A percentile compares a stretch with the other conserved stretches of the same genome.
phyloP scores from a whole-genome alignment of 2,888 invertebrate species.

The Drosophila koepferae region DNA sequence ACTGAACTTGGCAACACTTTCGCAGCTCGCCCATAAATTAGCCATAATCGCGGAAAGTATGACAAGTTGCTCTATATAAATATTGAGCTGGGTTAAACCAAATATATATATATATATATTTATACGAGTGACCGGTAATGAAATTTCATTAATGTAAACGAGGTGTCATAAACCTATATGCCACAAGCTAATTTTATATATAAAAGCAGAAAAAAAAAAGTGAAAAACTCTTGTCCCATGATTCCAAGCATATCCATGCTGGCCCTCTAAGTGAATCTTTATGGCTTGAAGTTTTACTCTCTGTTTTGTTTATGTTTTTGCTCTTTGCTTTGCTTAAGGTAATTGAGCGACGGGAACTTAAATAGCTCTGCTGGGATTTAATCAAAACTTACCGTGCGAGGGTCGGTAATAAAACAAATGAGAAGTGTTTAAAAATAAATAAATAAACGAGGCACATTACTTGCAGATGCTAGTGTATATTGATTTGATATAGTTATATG shows the following conservation, averaged over 20 bases:
- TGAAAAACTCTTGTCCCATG: constrained; percentile 23
- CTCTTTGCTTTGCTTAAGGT: constrained; percentile 6
- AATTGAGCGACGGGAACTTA: constrained; percentile 17
- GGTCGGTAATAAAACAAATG: constrained; percentile 1
- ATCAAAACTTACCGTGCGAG: neutral
- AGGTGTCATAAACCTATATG: constrained; percentile 27
- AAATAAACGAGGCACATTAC: neutral
- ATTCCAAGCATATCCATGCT: constrained; percentile 4
- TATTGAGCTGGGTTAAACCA: constrained; percentile 7
- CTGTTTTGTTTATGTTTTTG: constrained; percentile 2
- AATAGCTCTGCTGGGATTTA: constrained; percentile 38
- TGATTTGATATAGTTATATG: neutral
- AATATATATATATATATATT: neutral
- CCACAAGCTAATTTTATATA: constrained; percentile 4
- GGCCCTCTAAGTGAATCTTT: constrained; percentile 52
- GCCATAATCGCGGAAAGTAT: constrained; percentile 29
- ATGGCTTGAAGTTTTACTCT: constrained; percentile 36
- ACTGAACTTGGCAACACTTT: constrained; percentile 28
- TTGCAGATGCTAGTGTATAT: neutral
- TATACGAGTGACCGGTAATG: constrained; percentile 3
- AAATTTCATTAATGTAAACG: constrained; percentile 27
- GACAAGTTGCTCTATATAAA: constrained; percentile 52
- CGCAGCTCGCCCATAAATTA: constrained; percentile 21
- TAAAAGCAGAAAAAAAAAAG: neutral
- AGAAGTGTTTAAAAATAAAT: neutral